Evolutionary conservation across 2,113 vertebrate species (phyloP), one percentile per base, ranked within the genome.

Genomic region (Meriones unguiculatus): DNA sequence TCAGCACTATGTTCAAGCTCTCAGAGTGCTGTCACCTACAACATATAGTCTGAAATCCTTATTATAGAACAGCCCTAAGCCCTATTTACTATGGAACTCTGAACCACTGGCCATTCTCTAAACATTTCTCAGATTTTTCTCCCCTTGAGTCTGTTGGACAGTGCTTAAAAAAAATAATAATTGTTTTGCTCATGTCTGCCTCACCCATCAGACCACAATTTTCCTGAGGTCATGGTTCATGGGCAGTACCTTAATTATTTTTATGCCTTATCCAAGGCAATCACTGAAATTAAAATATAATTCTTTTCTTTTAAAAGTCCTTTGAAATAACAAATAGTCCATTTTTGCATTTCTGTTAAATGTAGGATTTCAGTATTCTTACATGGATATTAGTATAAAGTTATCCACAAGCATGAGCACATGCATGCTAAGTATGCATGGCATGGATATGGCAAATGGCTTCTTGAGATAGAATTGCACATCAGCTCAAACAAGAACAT

Each of bases 401-500:
- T 87, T 75, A 38, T 64, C 54, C 35, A 75, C 30, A 76, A 20
- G 64, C 15, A 72, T 5, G 59, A 25, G 65, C 24, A 75, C 38
- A 46, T 5, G n/a, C 20, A 41, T 78, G 50, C 67, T 87, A 87
- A 95, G 52, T 64, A 9, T 80, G 35, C 59, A 32, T 64, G 35
- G 35, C 52, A 54, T 81, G 52, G 92, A 52, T 93, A n/a, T 62
- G 90, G 30, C 9, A 89, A 77, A 81, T 80, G 73, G 93, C 73
- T 89, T 50, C 77, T 90, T 86, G 76, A 94, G 78, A 93, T 2
- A 72, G 87, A 90, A 87, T 78, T 94, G 67, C 59, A 78, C 14
- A 72, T 95, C 46, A 67, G n/a, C 84, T 87, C 87, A 91, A 96
- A 91, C 92, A 87, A 89, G 92, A 88, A 50, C 28, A 89, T 93